Conservation (phyloP, 2,797 vertebrate species). For the Echiichthys vipera region DNA sequence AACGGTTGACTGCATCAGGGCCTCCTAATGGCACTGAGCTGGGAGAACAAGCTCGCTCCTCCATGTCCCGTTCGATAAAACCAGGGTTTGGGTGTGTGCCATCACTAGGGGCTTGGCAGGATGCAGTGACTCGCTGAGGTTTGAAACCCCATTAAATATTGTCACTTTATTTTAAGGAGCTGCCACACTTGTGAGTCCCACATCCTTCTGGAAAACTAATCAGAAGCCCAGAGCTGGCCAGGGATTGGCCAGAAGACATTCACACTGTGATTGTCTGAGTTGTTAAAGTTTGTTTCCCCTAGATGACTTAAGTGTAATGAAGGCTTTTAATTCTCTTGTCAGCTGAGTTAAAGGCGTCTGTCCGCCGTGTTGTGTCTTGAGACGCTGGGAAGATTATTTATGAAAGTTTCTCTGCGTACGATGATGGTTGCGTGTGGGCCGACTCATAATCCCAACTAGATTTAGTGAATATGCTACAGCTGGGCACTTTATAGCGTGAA, state of each 20-base stretch:
- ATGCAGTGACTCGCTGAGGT: conserved; percentile 83
- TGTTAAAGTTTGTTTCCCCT: conserved; percentile 74
- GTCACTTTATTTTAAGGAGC: conserved; percentile 86
- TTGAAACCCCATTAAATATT: conserved; percentile 84
- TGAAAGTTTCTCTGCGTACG: conserved; percentile 71
- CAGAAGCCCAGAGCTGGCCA: conserved; percentile 53
- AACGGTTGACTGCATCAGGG: conserved; percentile 85
- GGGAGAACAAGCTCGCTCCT: conserved; percentile 86
- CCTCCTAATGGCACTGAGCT: conserved; percentile 87
- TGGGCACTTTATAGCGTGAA: conserved; percentile 40
- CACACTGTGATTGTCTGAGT: conserved; percentile 70
- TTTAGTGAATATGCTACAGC: conserved; percentile 64
- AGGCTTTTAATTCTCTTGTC: conserved; percentile 79
- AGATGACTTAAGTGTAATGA: conserved; percentile 73
- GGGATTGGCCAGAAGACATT: conserved; percentile 53
- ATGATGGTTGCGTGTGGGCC: conserved; percentile 70
- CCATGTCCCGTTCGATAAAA: conserved; percentile 87
- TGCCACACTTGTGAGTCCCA: conserved; percentile 75
- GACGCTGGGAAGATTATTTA: conserved; percentile 76
- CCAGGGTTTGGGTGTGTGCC: conserved; percentile 83
- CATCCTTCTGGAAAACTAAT: conserved; percentile 86
- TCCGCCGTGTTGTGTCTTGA: conserved; percentile 80
- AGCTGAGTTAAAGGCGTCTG: conserved; percentile 72
- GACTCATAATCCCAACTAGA: conserved; percentile 65
- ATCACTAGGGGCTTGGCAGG: conserved; percentile 75